These are phyloP conservation scores for Ephydatia muelleri DNA, from an alignment of 37 sponge, comb jelly and placozoan species.

Conservation along the genomic window DNA sequence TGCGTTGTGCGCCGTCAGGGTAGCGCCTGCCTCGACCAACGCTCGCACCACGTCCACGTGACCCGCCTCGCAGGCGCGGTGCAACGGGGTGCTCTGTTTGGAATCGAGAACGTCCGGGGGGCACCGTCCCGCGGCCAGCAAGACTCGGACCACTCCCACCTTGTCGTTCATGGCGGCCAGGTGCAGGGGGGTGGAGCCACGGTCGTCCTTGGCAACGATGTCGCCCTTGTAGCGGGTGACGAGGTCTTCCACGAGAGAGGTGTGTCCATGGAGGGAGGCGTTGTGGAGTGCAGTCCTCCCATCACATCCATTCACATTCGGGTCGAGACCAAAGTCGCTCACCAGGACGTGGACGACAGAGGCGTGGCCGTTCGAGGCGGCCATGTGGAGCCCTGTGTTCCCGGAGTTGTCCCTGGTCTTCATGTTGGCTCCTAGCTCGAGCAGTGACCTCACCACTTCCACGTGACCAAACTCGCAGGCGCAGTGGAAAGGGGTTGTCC, in stretches of 20 bases:
- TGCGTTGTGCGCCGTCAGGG: not conserved
- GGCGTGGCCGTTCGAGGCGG: slow-evolving; percentile 65
- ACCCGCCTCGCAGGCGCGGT: slow-evolving; percentile 63
- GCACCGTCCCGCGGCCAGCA: slow-evolving; percentile 28
- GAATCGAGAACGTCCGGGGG: slow-evolving; percentile 62
- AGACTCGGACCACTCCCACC: slow-evolving; percentile 40
- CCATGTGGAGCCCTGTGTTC: slow-evolving; percentile 59
- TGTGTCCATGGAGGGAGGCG: slow-evolving; percentile 60
- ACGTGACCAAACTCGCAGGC: not conserved
- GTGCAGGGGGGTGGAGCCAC: slow-evolving; percentile 65
- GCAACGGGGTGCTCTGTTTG: slow-evolving; percentile 67
- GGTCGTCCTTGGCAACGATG: slow-evolving; percentile 54
- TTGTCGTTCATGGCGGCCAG: slow-evolving; percentile 74
- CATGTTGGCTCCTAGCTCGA: slow-evolving; percentile 47
- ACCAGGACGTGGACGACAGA: slow-evolving; percentile 52
- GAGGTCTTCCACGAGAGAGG: not conserved
- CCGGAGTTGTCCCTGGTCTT: slow-evolving; percentile 44
- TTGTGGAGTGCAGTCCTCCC: slow-evolving; percentile 73
- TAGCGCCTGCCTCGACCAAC: slow-evolving; percentile 51
- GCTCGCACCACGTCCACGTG: slow-evolving; percentile 42
- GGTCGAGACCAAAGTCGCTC: slow-evolving; percentile 40
- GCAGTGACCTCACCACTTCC: slow-evolving; percentile 45
- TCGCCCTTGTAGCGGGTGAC: slow-evolving; percentile 40
- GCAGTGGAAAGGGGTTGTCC: not conserved
- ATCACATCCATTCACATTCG: slow-evolving; percentile 50